Evolutionary conservation across 2,113 vertebrate species (phyloP).

Genomic region (Podarcis raffonei): DNA sequence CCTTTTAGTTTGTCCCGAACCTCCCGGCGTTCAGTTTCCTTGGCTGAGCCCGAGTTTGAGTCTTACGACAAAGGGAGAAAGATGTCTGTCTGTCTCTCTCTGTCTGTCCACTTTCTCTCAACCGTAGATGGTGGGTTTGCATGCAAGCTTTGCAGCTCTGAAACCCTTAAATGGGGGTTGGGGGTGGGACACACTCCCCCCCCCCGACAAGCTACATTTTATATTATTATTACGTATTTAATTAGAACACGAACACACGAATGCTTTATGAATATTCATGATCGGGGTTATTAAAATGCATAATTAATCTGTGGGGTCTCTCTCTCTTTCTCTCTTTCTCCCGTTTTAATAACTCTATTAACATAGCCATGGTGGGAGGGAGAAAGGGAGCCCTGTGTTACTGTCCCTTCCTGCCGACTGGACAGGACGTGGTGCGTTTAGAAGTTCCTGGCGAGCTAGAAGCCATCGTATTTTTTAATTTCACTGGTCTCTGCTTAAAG

Average conservation of each 20-base stretch:
- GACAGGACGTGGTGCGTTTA: no score
- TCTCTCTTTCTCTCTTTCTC: neutral
- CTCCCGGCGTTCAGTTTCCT: no score
- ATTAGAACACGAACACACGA: slow-evolving; percentile 67
- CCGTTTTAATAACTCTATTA: slow-evolving; percentile 72
- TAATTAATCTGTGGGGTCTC: slow-evolving; percentile 65
- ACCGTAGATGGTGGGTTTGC: neutral
- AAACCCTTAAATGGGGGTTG: neutral
- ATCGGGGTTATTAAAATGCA: slow-evolving; percentile 73
- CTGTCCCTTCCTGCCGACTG: no score
- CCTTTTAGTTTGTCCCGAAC: no score
- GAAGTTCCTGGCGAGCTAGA: no score
- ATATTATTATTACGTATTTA: slow-evolving; percentile 74
- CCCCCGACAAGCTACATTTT: slow-evolving; percentile 58
- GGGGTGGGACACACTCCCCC: neutral
- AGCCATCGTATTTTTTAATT: no score
- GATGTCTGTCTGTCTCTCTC: no score
- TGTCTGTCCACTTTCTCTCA: no score
- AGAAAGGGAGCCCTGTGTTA: no score
- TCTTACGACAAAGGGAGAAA: no score
- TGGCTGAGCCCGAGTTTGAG: no score
- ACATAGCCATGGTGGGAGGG: slow-evolving; percentile 26
- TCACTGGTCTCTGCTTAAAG: no score
- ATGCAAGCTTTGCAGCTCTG: accelerated
- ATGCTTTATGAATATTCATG: slow-evolving; percentile 78